Evolutionary conservation across 2,797 vertebrate species (phyloP), one percentile per base, ranked within the genome.

Genomic region (Esox masquinongy): DNA sequence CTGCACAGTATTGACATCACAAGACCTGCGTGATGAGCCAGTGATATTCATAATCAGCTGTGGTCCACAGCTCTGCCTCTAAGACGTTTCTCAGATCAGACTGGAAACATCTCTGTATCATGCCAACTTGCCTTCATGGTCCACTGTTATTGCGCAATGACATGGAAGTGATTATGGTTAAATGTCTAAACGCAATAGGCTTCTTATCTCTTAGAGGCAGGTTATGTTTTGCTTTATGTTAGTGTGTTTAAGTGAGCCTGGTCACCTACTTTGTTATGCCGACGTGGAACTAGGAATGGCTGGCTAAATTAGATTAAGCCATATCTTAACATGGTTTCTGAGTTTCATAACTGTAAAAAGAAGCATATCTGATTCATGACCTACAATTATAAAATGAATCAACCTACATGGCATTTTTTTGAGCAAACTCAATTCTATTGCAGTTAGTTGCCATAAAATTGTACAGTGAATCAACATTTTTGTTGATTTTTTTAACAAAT

Each of bases 181-280:
- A 51, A 17, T 26, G 69, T 70, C 24, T 47, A 51, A 16, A 51
- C 24, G 26, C 69, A 70, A 51, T 51, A 6, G 69, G 43, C 56
- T 70, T 49, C 69, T 29, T 50, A 29, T 70, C 69, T 70, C 26
- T 0, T 7, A 29, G 24, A 16, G 69, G 24, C 69, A 50, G 69
- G 69, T 29, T 51, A 50, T 53, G 49, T 53, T 71, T 31, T 71
- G 26, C 17, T 8, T n/a, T 49, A 34, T 53, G 29, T 71, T 31
- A n/a, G 51, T n/a, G 29, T 49, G 29, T 31, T 31, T 3, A 50
- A 19, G 49, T 4, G 16, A 26, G 49, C 50, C 50, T 34, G 16
- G 26, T 71, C 49, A 71, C 70, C 70, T 50, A 53, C 24, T 71
- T 61, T 70, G 15, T 49, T 6, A 47, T 14, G 50, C 50, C 49